Base-by-base conservation (phyloP, 1,140 invertebrate species). In the Ips nitidus region DNA sequence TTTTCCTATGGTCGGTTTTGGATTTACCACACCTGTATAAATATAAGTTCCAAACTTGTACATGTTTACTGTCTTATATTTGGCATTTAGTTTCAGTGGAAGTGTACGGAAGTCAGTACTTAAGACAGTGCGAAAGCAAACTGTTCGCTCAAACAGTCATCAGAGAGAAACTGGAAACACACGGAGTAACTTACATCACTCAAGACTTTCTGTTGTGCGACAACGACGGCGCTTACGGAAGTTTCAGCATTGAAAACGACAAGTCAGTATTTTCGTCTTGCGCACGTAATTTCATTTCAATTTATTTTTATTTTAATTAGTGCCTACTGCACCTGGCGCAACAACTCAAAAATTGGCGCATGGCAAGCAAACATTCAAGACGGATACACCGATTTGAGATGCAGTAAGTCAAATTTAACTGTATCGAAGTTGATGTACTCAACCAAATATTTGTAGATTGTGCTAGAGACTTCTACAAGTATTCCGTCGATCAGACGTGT, bases 121-220 rank as follows among this genome's bases (percentile, higher is more conserved):
- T 87, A 52, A 77, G 86, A 72, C 80, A 83, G 77, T 88, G 87
- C 76, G 86, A 88, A 75, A 88, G 86, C 76, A 72, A 83, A 41
- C 76, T 79, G n/a, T 78, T 82, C 57, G 84, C 84, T 2, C 76
- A 83, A 64, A 73, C 72, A 6, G 76, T 76, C 52, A 80, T 87
- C 53, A 75, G 76, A 43, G 78, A 81, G 8, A 81, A 85, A 71
- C 80, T 85, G 60, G 75, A 77, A 2, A 76, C 77, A 22, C 86
- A 86, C 73, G 86, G 85, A 6, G 84, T 83, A 2, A 77, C 67
- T 4, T 79, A 81, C 69, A 74, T 82, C 40, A 81, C 79, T 39
- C 80, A 82, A 55, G 80, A 81, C 4, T 76, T 73, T 1, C 75
- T 83, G 4, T 75, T 80, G 64, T 88, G 86, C 72, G 85, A 86